Evolutionary conservation across 2,888 invertebrate species (phyloP), one percentile per base, ranked within the genome.

Genomic region (Bombylius major): DNA sequence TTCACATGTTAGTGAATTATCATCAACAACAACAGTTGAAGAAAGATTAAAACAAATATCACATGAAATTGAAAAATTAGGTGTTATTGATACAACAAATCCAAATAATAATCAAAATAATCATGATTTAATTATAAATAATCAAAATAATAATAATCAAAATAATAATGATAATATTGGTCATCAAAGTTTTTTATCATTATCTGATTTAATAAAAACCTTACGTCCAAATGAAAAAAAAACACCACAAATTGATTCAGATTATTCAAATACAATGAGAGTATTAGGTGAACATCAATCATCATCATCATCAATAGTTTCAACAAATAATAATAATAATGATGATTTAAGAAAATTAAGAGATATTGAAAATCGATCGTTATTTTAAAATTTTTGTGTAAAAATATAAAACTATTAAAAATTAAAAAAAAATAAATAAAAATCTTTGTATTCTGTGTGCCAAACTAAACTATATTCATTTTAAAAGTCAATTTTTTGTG

Each of bases 211-310:
- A 46, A 72, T 74, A 59, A 71, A 73, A 56, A 73, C 73, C 4
- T 59, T 74, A 47, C 68, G 70, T 47, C 73, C 73, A 42, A 71
- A 70, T 55, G 73, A 73, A 34, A 70, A 72, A 56, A 73, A 73
- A 62, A 69, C 70, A 49, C 73, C 73, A 42, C 74, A 74, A 65
- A 74, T 74, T 56, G 74, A 74, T 62, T 73, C 73, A 4, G 72
- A 73, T 60, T 74, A 74, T 62, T 73, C 74, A 23, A 72, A 73
- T 61, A 73, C 73, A 54, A 73, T 73, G 72, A 68, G 72, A 57
- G 73, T 73, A 23, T 66, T 74, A 50, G 73, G 73, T 59, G 73
- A 74, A 58, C 23, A 23, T 23, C 23, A 23, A 23, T 23, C 23
- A 23, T 66, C 65, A 46, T 64, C 67, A 5, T 65, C 66, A 36